phyloP scores from a whole-genome alignment of 2,113 vertebrate species.

The Thryonomys swinderianus region DNA sequence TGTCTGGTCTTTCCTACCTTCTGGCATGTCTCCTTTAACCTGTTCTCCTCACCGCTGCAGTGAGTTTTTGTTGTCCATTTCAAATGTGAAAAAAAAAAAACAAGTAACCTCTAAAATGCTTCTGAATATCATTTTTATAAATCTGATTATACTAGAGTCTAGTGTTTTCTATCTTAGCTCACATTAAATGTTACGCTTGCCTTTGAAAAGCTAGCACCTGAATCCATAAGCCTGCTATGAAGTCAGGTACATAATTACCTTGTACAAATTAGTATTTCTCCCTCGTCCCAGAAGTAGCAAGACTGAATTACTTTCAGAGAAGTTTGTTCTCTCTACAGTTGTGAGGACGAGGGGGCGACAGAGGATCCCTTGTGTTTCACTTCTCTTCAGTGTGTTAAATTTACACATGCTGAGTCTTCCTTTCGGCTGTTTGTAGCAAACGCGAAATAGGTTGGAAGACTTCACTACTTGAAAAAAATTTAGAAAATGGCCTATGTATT shows the following conservation, averaged over 20 bases:
- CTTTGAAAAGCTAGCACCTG: constrained; percentile 42
- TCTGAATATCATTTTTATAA: constrained; percentile 68
- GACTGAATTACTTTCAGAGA: not conserved
- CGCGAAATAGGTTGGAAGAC: not conserved
- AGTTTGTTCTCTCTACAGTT: not conserved
- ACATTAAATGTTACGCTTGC: constrained; percentile 33
- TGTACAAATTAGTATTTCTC: constrained; percentile 41
- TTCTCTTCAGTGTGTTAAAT: not conserved
- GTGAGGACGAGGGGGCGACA: not conserved
- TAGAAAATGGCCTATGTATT: not conserved
- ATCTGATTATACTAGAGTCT: constrained; percentile 14
- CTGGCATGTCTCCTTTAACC: not conserved
- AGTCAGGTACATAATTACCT: constrained; percentile 28
- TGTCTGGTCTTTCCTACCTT: no score
- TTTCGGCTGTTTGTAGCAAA: not conserved
- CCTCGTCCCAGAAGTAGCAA: not conserved
- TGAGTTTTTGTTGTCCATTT: not conserved
- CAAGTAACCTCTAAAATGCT: constrained; percentile 28
- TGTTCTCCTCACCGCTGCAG: not conserved
- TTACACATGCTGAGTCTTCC: not conserved
- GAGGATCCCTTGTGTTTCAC: not conserved
- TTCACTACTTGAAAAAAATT: constrained; percentile 27
- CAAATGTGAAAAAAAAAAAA: constrained; percentile 10
- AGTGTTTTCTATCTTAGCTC: constrained; percentile 51
- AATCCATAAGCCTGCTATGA: not conserved